Percentiles rank a stretch among this genome's conserved stretches.
phyloP scores from a whole-genome alignment of 2,113 vertebrate species.

The Sylvia atricapilla region DNA sequence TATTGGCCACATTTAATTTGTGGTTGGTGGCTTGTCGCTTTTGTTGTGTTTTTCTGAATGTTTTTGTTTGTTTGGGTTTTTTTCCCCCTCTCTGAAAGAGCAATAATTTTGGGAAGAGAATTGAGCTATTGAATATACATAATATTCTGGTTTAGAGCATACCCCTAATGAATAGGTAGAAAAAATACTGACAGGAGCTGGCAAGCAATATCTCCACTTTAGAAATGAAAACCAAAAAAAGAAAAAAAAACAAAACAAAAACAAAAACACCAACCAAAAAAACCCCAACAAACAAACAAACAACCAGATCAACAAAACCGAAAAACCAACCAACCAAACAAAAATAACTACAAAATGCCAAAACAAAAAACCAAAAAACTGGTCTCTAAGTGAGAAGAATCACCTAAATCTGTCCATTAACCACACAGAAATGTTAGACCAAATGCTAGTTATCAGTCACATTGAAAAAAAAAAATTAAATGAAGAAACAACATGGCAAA shows the following conservation, averaged over 20 bases:
- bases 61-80: rapidly evolving
- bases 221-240: not conserved
- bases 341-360: no score
- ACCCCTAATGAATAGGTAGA: not conserved
- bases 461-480: not conserved
- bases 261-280: not conserved
- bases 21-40: rapidly evolving
- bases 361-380: rapidly evolving
- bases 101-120: not conserved
- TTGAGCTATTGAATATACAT: not conserved
- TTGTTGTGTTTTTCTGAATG: not conserved
- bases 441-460: not conserved
- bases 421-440: not conserved
- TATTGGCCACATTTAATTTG: not conserved
- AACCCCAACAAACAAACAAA: no score
- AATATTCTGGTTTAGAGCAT: not conserved
- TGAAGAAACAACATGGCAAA: not conserved
- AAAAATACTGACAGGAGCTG: not conserved
- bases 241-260: not conserved
- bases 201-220: not conserved
- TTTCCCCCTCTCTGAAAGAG: not conserved
- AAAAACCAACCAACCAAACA: no score
- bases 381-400: not conserved
- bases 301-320: not conserved
- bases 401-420: not conserved